phyloP scores from a whole-genome alignment of 64 coral and sea anemone species.

The Anthopleura sola region DNA sequence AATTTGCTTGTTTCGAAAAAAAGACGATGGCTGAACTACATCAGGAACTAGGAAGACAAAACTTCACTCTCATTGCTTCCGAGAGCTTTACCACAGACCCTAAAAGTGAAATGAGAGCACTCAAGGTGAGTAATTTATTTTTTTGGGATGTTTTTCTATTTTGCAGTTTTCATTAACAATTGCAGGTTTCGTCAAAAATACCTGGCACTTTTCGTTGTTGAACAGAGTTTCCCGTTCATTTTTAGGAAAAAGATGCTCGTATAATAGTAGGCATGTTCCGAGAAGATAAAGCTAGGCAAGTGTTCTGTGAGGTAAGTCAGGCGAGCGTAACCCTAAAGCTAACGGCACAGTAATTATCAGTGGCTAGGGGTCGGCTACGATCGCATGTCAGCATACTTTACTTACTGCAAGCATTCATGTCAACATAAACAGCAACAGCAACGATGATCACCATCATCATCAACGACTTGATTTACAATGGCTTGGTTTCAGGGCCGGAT shows the following conservation, averaged over 20 bases:
- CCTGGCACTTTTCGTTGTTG: neutral
- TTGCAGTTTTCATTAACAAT: too few species aligned
- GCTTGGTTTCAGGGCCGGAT: too few species aligned
- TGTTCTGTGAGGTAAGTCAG: constrained; percentile 63
- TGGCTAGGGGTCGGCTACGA: too few species aligned
- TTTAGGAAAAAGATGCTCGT: constrained; percentile 53
- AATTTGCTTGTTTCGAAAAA: neutral
- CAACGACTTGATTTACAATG: too few species aligned
- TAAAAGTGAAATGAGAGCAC: neutral
- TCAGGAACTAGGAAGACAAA: constrained; percentile 5
- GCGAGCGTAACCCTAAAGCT: neutral
- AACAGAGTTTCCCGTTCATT: neutral
- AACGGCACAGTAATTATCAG: too few species aligned
- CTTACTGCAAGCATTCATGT: too few species aligned
- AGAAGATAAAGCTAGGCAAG: constrained; percentile 48
- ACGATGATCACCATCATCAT: too few species aligned
- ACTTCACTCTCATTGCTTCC: constrained; percentile 34
- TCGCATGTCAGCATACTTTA: too few species aligned
- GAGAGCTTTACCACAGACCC: constrained; percentile 40
- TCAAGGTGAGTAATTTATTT: constrained; percentile 37
- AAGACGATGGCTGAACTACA: constrained; percentile 52
- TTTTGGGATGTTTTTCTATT: too few species aligned
- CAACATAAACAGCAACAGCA: too few species aligned
- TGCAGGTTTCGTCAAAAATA: too few species aligned
- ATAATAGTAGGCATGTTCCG: constrained; percentile 62